Evolutionary conservation across 2,797 vertebrate species (phyloP), one percentile per base, ranked within the genome.

Genomic region (Prionace glauca): DNA sequence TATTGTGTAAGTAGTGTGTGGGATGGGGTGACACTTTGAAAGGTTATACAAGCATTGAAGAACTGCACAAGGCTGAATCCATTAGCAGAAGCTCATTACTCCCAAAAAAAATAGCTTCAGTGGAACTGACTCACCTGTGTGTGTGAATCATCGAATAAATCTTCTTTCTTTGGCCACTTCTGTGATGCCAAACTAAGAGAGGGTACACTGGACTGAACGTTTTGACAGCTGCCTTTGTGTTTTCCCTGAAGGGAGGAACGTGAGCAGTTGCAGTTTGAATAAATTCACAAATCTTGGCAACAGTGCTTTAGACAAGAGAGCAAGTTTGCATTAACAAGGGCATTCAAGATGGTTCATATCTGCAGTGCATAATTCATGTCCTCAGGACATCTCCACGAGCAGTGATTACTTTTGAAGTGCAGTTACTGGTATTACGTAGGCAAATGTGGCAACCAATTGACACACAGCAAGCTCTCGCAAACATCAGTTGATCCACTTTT

Each of bases 131-230:
- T 97, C 97, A 97, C 97, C 97, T 97, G 96, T 0, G 96, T 87
- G 74, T 96, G 96, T 14, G 96, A 96, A 95, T 97, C 96, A 0
- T 95, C 96, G 96, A 97, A 97, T 90, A 97, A 96, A 1, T 98
- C 96, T 87, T 98, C 96, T 14, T 96, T 97, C 22, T 95, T 20
- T 0, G 96, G 96, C 69, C 97, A 96, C 10, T 97, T 97, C 97
- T 96, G 96, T 84, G 97, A 97, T 41, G 96, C 96, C 0, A 96
- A 0, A 0, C 0, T 7, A 0, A 86, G 11, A 18, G 96, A 96
- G 45, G 81, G 95, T 0, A 12, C 92, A 22, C 0, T 2, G 86
- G 29, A 95, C 45, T 95, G 91, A 11, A 96, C 29, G 45, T 95
- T 95, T 18, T 86, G 91, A 79, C 95, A 95, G 60, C 56, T 92